Conservation (phyloP, 2,797 vertebrate genomes). For the Cossypha dichroa region DNA sequence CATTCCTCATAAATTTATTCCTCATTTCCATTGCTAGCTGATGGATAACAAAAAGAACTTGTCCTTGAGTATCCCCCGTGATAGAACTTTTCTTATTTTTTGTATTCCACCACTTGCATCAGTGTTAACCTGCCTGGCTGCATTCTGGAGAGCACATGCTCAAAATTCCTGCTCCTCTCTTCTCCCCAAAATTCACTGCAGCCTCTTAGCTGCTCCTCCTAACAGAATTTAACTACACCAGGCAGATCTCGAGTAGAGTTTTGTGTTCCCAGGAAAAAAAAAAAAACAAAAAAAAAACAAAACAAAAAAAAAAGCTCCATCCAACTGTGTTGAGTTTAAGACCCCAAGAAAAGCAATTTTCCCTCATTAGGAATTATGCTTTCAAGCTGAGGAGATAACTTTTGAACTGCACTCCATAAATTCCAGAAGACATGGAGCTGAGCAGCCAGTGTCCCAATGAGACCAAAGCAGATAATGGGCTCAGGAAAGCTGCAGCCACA, state of each 20-base stretch:
- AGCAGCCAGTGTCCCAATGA: neutral
- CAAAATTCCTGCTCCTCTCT: neutral
- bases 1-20: neutral
- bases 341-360: constrained; percentile 4
- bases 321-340: neutral
- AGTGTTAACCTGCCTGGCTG: neutral
- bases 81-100: neutral
- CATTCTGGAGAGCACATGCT: neutral
- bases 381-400: constrained; percentile 17
- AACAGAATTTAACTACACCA: neutral
- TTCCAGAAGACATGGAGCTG: neutral
- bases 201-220: neutral
- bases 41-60: neutral
- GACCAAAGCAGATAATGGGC: constrained; percentile 22
- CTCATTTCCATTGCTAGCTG: neutral
- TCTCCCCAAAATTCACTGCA: neutral
- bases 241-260: neutral
- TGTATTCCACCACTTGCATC: neutral
- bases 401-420: constrained; percentile 14
- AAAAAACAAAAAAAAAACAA: too few species aligned
- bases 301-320: neutral
- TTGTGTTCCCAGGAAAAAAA: neutral
- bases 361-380: constrained; percentile 37
- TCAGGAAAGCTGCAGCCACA: constrained; percentile 40
- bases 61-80: neutral